Percentiles rank a stretch among this genome's conserved stretches.
Evolutionary conservation across 2,888 invertebrate genomes (phyloP).

Genomic region (Calliopum simillimum): DNA sequence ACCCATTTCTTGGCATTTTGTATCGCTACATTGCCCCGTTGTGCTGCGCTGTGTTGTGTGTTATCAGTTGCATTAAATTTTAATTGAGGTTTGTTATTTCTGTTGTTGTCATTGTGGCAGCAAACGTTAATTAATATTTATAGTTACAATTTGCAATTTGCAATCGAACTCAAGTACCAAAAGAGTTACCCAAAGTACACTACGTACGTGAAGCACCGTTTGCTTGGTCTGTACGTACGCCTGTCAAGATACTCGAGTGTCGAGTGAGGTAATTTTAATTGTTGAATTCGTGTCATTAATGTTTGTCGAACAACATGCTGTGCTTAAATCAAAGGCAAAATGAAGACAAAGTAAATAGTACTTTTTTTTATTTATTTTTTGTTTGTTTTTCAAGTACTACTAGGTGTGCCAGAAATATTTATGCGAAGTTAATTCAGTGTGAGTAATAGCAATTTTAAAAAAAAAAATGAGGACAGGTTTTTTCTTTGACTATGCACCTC

Average conservation of each 20-base stretch:
- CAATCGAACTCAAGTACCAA: constrained; percentile 13
- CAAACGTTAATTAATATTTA: constrained; percentile 39
- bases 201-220: not conserved
- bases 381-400: not conserved
- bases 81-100: constrained; percentile 31
- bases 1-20: not conserved
- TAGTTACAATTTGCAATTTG: constrained; percentile 22
- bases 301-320: constrained; percentile 17
- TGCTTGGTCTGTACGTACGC: not conserved
- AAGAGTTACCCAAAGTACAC: no score
- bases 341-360: not conserved
- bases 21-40: not conserved
- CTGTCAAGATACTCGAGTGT: constrained; percentile 19
- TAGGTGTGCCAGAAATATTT: no score
- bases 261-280: constrained; percentile 30
- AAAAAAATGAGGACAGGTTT: no score
- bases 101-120: constrained; percentile 20
- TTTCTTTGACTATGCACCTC: no score
- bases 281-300: constrained; percentile 30
- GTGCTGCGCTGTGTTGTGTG: no score
- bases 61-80: constrained; percentile 28
- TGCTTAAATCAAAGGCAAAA: not conserved
- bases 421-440: no score
- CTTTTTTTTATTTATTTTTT: not conserved
- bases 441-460: no score